Conservation (phyloP, 2,113 vertebrate genomes). For the Todiramphus chloris region DNA sequence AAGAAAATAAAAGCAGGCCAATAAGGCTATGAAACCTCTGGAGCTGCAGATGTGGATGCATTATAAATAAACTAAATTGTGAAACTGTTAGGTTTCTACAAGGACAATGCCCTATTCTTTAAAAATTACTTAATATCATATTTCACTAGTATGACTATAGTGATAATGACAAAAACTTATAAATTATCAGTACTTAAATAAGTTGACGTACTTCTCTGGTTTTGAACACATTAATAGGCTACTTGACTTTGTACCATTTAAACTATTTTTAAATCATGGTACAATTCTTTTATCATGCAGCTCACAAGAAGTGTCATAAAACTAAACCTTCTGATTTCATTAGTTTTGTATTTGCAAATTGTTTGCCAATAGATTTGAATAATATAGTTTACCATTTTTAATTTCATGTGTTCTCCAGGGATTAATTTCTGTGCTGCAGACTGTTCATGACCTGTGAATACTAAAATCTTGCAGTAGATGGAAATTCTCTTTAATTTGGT, state of each 20-base stretch:
- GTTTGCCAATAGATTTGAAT: background rate
- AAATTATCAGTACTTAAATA: background rate
- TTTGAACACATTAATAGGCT: slow-evolving; percentile 23
- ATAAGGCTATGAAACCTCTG: slow-evolving; percentile 17
- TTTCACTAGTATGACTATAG: background rate
- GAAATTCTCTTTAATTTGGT: background rate
- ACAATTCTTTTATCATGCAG: background rate
- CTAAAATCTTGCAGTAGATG: background rate
- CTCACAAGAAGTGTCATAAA: background rate
- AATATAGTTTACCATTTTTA: background rate
- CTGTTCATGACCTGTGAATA: background rate
- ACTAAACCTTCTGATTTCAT: background rate
- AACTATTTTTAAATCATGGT: background rate
- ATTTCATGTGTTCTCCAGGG: background rate
- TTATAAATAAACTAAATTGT: background rate
- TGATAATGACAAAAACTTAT: slow-evolving; percentile 17
- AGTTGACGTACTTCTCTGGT: background rate
- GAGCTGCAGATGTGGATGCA: background rate
- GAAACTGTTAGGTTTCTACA: slow-evolving; percentile 13
- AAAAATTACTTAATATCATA: slow-evolving; percentile 22
- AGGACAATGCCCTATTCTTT: background rate
- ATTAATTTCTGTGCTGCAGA: background rate
- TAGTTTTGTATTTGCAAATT: background rate
- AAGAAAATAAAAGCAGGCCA: slow-evolving; percentile 27
- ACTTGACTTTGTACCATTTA: slow-evolving; percentile 14